A percentile compares a stretch with the other conserved stretches of the same genome.
phyloP scores from a whole-genome alignment of 2,888 invertebrate genomes.

The Xestia ashworthii region DNA sequence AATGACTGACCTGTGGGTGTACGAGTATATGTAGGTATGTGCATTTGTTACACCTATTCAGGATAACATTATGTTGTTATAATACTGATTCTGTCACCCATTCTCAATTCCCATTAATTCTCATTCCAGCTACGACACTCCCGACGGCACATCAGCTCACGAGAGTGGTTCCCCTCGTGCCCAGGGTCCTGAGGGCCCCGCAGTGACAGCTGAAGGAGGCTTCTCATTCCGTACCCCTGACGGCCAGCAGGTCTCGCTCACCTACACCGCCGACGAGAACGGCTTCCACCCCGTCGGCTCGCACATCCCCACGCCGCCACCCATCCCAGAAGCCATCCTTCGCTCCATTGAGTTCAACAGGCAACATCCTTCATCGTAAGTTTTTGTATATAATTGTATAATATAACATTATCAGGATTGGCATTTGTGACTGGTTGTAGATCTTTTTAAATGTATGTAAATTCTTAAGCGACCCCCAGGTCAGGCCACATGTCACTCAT shows the following conservation, averaged over 20 bases:
- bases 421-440: not conserved
- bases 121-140: slow-evolving; percentile 91
- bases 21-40: not conserved
- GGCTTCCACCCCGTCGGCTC: slow-evolving; percentile 92
- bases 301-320: slow-evolving; percentile 91
- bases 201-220: slow-evolving; percentile 92
- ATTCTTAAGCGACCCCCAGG: not conserved
- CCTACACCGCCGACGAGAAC: slow-evolving; percentile 93
- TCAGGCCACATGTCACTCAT: not conserved
- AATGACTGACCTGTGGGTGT: not conserved
- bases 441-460: not conserved
- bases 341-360: slow-evolving; percentile 87
- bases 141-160: slow-evolving; percentile 91
- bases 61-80: not conserved
- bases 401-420: not conserved
- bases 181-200: slow-evolving; percentile 88
- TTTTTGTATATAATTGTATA: slow-evolving; percentile 13
- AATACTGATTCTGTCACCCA: too few species aligned
- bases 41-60: not conserved
- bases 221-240: slow-evolving; percentile 93
- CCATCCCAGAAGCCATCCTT: slow-evolving; percentile 91
- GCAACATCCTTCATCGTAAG: slow-evolving; percentile 79
- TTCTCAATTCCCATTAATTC: not conserved
- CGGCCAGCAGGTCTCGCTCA: slow-evolving; percentile 91
- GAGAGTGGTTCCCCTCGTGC: slow-evolving; percentile 91